Evolutionary conservation across 2,113 vertebrate species (phyloP), one percentile per base, ranked within the genome.

Genomic region (Panurus biarmicus): DNA sequence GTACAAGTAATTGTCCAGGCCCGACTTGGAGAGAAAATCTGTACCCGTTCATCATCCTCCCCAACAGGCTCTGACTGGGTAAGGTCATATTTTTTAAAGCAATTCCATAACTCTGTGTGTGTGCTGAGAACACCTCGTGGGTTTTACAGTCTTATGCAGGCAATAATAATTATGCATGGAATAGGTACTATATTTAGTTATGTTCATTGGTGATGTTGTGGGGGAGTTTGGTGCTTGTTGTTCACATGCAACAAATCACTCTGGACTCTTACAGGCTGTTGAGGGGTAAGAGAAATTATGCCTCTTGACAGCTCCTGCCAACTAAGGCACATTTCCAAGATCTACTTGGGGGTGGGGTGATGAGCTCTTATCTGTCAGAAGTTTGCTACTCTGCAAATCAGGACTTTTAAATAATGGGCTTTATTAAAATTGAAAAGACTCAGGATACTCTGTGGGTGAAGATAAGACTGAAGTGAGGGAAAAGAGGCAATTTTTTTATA

Each of bases 61-160:
- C 99, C 99, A n/a, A 99, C 99, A 28, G 99, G 99, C 87, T 99
- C 99, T 85, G 99, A 99, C 51, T 99, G 99, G 99, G 99, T 99
- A 98, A 98, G 81, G 62, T 74, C 5, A 28, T 42, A 0, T 31
- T 90, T 87, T 76, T 62, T 75, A 71, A 45, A 93, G 56, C 42
- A 73, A 2, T 29, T 45, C 57, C 31, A 4, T 61, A 57, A 45
- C 11, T 50, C 24, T 38, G 29, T 42, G 24, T 35, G 6, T 38
- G 17, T 62, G 29, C 50, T 80, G 79, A 65, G 60, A 85, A 44
- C 35, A 44, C 7, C 9, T 1, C 1, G 1, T 35, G 71, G 29
- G 42, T 73, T 58, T 66, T 33, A 38, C 0, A 58, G 35, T 62
- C 35, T 66, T 50, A 12, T 69, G 51, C 35, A 91, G 57, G 40